Evolutionary conservation across 2,113 vertebrate genomes (phyloP).

Genomic region (Alethe diademata): DNA sequence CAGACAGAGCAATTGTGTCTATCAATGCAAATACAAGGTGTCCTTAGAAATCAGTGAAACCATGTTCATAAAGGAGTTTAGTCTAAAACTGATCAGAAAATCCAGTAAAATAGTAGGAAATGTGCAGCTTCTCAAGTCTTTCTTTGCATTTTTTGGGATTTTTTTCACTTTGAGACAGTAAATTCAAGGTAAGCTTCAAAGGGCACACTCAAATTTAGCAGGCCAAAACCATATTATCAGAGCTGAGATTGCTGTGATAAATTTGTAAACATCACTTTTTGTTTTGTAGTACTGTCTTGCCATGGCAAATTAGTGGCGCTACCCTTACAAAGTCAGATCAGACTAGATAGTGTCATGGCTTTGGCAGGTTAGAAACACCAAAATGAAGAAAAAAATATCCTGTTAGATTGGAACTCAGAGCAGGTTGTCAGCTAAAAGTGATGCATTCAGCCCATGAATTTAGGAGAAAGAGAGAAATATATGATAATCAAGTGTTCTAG

Average conservation of each 20-base stretch:
- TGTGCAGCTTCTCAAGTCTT: not conserved
- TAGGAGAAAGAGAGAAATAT: not conserved
- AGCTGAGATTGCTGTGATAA: not conserved
- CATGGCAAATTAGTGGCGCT: not conserved
- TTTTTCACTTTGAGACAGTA: not conserved
- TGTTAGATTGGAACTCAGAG: not conserved
- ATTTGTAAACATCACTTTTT: not conserved
- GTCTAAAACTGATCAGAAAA: not conserved
- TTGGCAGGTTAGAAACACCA: not conserved
- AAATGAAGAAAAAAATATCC: not conserved
- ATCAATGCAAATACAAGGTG: not conserved
- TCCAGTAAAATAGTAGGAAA: not conserved
- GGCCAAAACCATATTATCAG: not conserved
- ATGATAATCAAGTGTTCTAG: not conserved
- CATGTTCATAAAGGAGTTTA: not conserved
- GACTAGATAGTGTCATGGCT: not conserved
- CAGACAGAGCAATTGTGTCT: not conserved
- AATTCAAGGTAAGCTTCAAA: not conserved
- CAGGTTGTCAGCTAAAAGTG: not conserved
- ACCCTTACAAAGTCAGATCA: not conserved
- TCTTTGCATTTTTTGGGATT: not conserved
- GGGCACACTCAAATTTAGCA: not conserved
- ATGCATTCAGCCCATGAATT: not conserved
- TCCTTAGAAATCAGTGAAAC: not conserved
- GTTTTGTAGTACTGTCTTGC: not conserved